These are phyloP conservation scores for Auanema freiburgensis DNA, from an alignment of 2,888 invertebrate species.

Conservation along the genomic window DNA sequence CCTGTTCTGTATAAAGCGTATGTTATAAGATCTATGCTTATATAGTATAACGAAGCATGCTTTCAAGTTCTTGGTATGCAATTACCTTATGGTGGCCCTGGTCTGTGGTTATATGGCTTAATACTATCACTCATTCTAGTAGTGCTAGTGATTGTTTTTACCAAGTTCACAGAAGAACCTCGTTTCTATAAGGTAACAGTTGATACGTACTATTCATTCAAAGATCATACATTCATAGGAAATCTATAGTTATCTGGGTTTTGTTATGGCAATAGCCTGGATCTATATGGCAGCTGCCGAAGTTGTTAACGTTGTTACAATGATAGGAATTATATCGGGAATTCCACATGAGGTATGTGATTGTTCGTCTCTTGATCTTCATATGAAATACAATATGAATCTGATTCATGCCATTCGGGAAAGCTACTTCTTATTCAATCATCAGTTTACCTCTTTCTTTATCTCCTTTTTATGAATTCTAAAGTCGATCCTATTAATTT, in stretches of 20 bases:
- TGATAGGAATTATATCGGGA: conserved; percentile 70
- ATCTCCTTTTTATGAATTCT: background rate
- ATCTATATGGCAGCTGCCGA: conserved; percentile 73
- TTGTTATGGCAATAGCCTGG: conserved; percentile 71
- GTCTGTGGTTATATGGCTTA: conserved; percentile 44
- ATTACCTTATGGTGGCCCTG: conserved; percentile 30
- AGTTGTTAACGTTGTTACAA: conserved; percentile 70
- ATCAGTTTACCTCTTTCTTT: background rate
- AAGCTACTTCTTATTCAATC: too few relatives aligned
- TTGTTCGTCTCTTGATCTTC: too few relatives aligned
- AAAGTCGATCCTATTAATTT: background rate
- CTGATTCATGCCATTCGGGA: background rate
- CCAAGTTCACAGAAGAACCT: conserved; percentile 42
- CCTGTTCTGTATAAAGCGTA: conserved; percentile 49
- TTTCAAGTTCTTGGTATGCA: conserved; percentile 11
- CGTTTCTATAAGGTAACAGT: conserved; percentile 44
- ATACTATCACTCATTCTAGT: conserved; percentile 42
- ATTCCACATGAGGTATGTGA: conserved; percentile 37
- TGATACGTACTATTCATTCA: background rate
- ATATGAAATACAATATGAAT: too few relatives aligned
- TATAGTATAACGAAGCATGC: background rate
- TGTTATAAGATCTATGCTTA: conserved; percentile 13
- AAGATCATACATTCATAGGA: conserved; percentile 28
- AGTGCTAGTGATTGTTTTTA: conserved; percentile 34
- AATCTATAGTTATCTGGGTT: conserved; percentile 68